phyloP scores from a whole-genome alignment of 1,140 invertebrate species.

The Polypedilum pembai region DNA sequence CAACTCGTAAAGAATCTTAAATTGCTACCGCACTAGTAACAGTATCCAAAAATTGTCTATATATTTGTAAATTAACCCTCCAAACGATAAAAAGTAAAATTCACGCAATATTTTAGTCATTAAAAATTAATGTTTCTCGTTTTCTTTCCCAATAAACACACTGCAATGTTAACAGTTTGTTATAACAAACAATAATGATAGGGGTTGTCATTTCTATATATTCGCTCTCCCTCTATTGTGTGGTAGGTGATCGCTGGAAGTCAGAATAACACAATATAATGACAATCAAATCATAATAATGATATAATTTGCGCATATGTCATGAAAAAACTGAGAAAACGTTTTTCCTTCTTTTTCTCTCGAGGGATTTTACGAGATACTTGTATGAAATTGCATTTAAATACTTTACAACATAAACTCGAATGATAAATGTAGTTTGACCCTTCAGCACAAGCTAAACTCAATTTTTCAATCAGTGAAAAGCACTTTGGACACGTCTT shows the following conservation, averaged over 20 bases:
- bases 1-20: neutral
- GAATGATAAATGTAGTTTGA: conserved; percentile 7
- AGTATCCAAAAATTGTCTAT: neutral
- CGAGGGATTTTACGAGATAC: neutral
- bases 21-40: neutral
- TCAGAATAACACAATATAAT: neutral
- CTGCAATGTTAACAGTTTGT: too few species aligned
- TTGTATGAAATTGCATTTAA: neutral
- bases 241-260: neutral
- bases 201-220: too few species aligned
- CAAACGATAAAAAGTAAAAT: neutral
- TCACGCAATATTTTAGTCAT: conserved; percentile 25
- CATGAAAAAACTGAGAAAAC: neutral
- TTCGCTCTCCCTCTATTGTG: too few species aligned
- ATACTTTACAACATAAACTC: neutral
- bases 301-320: conserved; percentile 28
- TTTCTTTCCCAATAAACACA: neutral
- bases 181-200: too few species aligned
- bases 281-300: conserved; percentile 28
- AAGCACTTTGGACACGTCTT: conserved; percentile 10
- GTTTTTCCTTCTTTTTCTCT: neutral
- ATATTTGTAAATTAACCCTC: neutral
- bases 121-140: conserved; percentile 27
- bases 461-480: conserved; percentile 1
- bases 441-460: neutral